phyloP scores from a whole-genome alignment of 2,888 invertebrate genomes.

The Gonocerus acuteangulatus region DNA sequence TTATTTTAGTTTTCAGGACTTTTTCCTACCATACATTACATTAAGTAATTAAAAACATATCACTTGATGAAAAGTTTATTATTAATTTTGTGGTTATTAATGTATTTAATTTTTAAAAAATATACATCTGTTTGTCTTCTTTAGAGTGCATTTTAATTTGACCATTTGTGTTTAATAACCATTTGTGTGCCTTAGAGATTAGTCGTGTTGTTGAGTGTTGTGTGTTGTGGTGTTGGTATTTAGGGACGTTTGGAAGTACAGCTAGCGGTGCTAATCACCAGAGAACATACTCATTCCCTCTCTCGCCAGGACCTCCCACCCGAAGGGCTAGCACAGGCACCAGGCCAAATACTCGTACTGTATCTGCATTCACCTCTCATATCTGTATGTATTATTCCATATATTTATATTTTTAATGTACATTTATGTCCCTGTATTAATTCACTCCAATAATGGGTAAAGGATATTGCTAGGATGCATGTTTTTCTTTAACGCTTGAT shows the following conservation, averaged over 20 bases:
- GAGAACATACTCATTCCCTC: constrained; percentile 40
- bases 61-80: too few relatives aligned
- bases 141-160: not conserved
- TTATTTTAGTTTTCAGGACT: too few relatives aligned
- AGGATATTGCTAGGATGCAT: too few relatives aligned
- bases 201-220: not conserved
- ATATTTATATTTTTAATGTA: too few relatives aligned
- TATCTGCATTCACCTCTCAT: constrained; percentile 43
- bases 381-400: constrained; percentile 41
- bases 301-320: constrained; percentile 39
- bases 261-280: constrained; percentile 41
- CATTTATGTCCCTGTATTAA: too few relatives aligned
- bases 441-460: too few relatives aligned
- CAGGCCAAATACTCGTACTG: constrained; percentile 39
- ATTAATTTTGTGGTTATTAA: too few relatives aligned
- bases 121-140: too few relatives aligned
- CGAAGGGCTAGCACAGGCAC: constrained; percentile 39
- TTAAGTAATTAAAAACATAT: too few relatives aligned
- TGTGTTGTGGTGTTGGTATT: constrained; percentile 17
- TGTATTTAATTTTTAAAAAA: too few relatives aligned
- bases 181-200: not conserved
- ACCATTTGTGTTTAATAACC: not conserved
- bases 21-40: too few relatives aligned
- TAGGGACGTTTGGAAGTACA: constrained; percentile 27
- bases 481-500: too few relatives aligned